A percentile compares a stretch with the other conserved stretches of the same genome.
Conservation (phyloP, 2,797 vertebrate species). For the Botia kubotai region DNA sequence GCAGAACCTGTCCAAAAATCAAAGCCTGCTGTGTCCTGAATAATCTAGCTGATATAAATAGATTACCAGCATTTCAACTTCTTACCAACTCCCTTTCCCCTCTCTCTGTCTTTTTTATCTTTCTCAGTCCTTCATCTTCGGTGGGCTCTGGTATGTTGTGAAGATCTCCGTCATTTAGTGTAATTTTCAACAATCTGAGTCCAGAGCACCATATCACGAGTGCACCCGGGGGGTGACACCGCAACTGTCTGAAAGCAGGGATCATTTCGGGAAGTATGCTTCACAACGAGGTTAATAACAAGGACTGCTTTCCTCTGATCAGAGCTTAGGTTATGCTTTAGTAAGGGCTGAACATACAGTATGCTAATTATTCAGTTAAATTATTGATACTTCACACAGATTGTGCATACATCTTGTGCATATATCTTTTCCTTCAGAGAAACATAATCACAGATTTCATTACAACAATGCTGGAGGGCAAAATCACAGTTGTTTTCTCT, state of each 20-base stretch:
- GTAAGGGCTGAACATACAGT: conserved; percentile 25
- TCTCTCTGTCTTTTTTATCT: conserved; percentile 67
- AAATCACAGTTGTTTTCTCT: neutral
- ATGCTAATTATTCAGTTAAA: conserved; percentile 40
- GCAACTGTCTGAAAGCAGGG: conserved; percentile 64
- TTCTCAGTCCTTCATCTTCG: conserved; percentile 30
- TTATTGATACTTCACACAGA: conserved; percentile 27
- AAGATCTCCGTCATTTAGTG: conserved; percentile 47
- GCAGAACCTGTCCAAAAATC: conserved; percentile 66
- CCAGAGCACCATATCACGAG: conserved; percentile 65
- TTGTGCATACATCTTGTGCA: conserved; percentile 69
- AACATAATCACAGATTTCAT: conserved; percentile 80
- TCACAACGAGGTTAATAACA: conserved; percentile 33
- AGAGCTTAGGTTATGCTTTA: conserved; percentile 25
- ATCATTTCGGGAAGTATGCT: conserved; percentile 58
- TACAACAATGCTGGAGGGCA: conserved; percentile 71
- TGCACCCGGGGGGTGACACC: conserved; percentile 61
- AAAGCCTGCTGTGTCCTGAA: conserved; percentile 56
- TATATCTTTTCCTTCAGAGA: conserved; percentile 77
- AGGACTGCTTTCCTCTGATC: conserved; percentile 11
- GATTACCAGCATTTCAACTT: conserved; percentile 68
- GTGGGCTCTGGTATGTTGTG: conserved; percentile 38
- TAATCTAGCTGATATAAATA: conserved; percentile 72
- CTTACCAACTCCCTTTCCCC: neutral
- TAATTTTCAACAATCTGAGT: conserved; percentile 54